phyloP scores from a whole-genome alignment of 2,888 invertebrate species.

The Eurytoma adleriae region DNA sequence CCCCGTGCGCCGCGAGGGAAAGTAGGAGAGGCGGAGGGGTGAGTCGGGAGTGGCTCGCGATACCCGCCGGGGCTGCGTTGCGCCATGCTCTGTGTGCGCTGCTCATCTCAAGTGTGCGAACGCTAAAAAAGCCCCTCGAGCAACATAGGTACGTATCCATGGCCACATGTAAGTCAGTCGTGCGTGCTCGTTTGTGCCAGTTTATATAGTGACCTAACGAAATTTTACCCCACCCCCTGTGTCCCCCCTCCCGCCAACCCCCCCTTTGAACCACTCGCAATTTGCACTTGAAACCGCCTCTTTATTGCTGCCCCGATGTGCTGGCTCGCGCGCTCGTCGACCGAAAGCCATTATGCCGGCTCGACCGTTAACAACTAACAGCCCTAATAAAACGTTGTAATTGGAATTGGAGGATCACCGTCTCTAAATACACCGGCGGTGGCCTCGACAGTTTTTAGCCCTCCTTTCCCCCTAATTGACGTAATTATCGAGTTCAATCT shows the following conservation, averaged over 20 bases:
- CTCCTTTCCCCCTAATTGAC: background rate
- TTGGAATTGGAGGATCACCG: slow-evolving; percentile 9
- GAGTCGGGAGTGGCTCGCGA: slow-evolving; percentile 46
- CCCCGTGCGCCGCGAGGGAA: background rate
- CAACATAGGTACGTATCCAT: slow-evolving; percentile 56
- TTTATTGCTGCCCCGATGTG: slow-evolving; percentile 45
- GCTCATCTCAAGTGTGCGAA: background rate
- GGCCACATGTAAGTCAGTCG: slow-evolving; percentile 40
- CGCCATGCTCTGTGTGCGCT: background rate
- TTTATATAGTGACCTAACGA: slow-evolving; percentile 41
- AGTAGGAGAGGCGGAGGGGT: background rate
- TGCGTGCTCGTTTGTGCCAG: slow-evolving; percentile 55
- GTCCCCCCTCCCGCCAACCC: too few relatives aligned
- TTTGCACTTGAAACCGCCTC: slow-evolving; percentile 49
- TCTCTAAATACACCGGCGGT: slow-evolving; percentile 1
- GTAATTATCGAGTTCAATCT: background rate
- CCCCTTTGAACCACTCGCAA: slow-evolving; percentile 20
- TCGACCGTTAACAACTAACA: slow-evolving; percentile 30
- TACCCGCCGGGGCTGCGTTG: slow-evolving; percentile 21
- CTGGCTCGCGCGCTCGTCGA: slow-evolving; percentile 40
- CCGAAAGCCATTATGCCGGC: slow-evolving; percentile 28
- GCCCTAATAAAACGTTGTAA: slow-evolving; percentile 16
- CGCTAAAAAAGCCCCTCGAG: slow-evolving; percentile 20
- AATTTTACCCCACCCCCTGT: slow-evolving; percentile 23
- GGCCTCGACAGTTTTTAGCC: too few relatives aligned